These are phyloP conservation scores for Borostomias antarcticus DNA, from an alignment of 2,797 vertebrate genomes.

Conservation along the genomic window DNA sequence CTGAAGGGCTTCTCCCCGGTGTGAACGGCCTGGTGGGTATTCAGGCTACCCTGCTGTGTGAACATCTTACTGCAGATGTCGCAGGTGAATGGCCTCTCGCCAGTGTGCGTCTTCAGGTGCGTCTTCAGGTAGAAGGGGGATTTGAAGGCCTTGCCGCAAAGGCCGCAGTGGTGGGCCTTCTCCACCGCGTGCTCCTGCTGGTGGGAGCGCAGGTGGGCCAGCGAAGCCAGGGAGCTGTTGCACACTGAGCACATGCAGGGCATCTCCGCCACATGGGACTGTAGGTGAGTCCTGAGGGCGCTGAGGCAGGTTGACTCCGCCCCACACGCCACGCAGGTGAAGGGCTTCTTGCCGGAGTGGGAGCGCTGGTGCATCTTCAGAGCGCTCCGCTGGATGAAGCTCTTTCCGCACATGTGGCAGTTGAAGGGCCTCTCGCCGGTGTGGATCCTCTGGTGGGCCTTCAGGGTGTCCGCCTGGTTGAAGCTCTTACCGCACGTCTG, in stretches of 20 bases:
- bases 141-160: constrained; percentile 72
- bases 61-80: constrained; percentile 69
- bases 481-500: constrained; percentile 79
- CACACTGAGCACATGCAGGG: constrained; percentile 63
- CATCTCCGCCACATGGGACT: constrained; percentile 42
- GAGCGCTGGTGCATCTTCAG: constrained; percentile 75
- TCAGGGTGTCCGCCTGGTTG: constrained; percentile 79
- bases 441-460: constrained; percentile 78
- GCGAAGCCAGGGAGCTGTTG: constrained; percentile 50
- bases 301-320: constrained; percentile 44
- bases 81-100: constrained; percentile 70
- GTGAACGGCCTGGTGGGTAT: constrained; percentile 72
- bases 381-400: constrained; percentile 75
- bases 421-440: no score
- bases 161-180: constrained; percentile 60
- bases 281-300: constrained; percentile 61
- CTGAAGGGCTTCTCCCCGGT: constrained; percentile 72
- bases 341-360: no score
- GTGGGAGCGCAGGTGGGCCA: constrained; percentile 66
- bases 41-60: constrained; percentile 74
- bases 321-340: constrained; percentile 66
- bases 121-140: constrained; percentile 69
- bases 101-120: constrained; percentile 71
- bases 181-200: constrained; percentile 64
- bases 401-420: constrained; percentile 75